Conservation (phyloP, 2,888 invertebrate species). For the Hedychridium roseum region DNA sequence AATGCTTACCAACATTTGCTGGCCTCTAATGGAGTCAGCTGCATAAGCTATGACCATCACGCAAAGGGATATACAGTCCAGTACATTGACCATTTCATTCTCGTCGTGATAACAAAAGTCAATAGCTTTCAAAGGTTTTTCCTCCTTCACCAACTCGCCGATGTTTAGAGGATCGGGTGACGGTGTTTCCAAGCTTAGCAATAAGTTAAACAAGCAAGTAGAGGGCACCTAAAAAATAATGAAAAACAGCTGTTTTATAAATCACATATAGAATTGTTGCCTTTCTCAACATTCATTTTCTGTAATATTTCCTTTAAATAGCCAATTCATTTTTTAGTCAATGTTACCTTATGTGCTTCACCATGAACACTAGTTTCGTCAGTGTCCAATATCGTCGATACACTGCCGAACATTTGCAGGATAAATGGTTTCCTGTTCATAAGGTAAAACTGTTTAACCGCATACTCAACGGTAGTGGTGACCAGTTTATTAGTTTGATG, state of each 20-base stretch:
- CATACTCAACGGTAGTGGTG: conserved; percentile 95
- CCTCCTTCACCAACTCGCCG: conserved; percentile 89
- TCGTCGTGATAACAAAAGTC: conserved; percentile 99
- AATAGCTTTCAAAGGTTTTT: conserved; percentile 90
- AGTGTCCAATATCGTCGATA: conserved; percentile 94
- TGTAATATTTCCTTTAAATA: not conserved
- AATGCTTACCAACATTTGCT: conserved; percentile 86
- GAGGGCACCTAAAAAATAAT: conserved; percentile 78
- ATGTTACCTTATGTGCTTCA: conserved; percentile 85
- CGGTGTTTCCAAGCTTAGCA: conserved; percentile 91
- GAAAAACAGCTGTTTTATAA: too few relatives aligned
- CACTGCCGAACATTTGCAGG: conserved; percentile 98
- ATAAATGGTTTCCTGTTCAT: conserved; percentile 98
- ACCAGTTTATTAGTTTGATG: conserved; percentile 97
- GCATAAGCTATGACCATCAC: conserved; percentile 99
- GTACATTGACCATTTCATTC: conserved; percentile 93
- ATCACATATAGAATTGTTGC: not conserved
- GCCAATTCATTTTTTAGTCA: conserved; percentile 24
- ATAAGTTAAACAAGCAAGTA: conserved; percentile 88
- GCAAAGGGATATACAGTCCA: conserved; percentile 98
- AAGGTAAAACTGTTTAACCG: conserved; percentile 97
- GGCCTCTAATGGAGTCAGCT: conserved; percentile 91
- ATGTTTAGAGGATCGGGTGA: conserved; percentile 94
- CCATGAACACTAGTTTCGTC: conserved; percentile 87
- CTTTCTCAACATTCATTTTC: not conserved